Base-by-base conservation (phyloP, 2,113 vertebrate genomes). In the Upupa epops region DNA sequence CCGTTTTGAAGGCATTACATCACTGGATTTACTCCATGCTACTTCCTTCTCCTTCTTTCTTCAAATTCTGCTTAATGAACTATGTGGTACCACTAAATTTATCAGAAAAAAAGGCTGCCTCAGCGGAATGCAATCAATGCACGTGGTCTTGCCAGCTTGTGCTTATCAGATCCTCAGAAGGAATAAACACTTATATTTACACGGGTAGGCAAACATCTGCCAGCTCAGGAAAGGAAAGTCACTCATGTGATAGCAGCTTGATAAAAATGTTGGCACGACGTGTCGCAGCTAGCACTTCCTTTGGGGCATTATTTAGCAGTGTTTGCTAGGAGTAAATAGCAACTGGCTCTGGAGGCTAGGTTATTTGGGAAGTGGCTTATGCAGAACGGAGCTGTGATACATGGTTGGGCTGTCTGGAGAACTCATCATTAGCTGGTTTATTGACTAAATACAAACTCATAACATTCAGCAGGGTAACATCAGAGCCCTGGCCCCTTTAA, bases 311-410 rank as follows among this genome's bases (percentile, higher is more conserved):
- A 66, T 85, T 80, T 77, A 80, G 60, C 24, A 29, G 20, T 55
- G 46, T 92, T 96, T 88, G 59, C 42, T 12, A 29, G 86, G 46
- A 48, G 68, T 52, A 92, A 93, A 78, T 89, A 87, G 63, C 51
- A 85, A 31, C 48, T 85, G 29, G 3, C 48, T 74, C 37, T 26
- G 15, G 48, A 73, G 86, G 40, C 9, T 63, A 49, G 66, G 45
- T 42, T 69, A 66, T 54, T 25, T 37, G 34, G 19, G 59, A 85
- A 70, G 32, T 8, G 8, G 22, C 59, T 89, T 37, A 60, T 85
- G 55, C n/a, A 66, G 45, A 78, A 20, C 3, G 61, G 17, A 69
- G 28, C 32, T 94, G 55, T 78, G 25, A 80, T 42, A 13, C 25
- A 34, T 69, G 54, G 36, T 69, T 76, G 55, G 10, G 7, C 26